Evolutionary conservation across 2,888 invertebrate species (phyloP).

Genomic region (Brachyptera putata): DNA sequence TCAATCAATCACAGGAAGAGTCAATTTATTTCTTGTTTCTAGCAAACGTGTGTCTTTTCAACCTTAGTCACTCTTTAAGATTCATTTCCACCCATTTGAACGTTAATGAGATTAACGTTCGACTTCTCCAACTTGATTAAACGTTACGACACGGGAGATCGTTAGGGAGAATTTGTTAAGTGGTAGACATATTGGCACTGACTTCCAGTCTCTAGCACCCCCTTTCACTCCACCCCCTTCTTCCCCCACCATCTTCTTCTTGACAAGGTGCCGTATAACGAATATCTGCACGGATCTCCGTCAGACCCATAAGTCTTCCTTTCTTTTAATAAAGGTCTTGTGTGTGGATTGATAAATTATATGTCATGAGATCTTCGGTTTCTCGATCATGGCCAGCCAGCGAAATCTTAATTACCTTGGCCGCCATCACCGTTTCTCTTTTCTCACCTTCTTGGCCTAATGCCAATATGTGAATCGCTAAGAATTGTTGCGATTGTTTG

Average conservation of each 20-base stretch:
- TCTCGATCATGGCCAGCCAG: conserved; percentile 16
- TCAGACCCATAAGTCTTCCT: conserved; percentile 50
- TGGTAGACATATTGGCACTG: conserved; percentile 25
- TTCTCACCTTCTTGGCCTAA: not conserved
- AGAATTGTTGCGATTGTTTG: conserved; percentile 2
- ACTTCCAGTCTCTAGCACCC: conserved; percentile 14
- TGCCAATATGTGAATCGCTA: not conserved
- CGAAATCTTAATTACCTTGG: conserved; percentile 26
- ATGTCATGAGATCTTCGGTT: conserved; percentile 32
- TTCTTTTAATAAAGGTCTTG: conserved; percentile 50
- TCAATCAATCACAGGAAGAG: conserved; percentile 14
- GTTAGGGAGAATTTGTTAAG: conserved; percentile 26
- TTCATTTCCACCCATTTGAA: conserved; percentile 8
- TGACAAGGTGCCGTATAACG: conserved; percentile 8
- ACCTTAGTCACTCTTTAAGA: conserved; percentile 6
- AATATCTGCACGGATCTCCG: conserved; percentile 8
- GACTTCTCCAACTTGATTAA: conserved; percentile 15
- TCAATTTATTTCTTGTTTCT: conserved; percentile 13
- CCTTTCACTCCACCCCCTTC: not conserved
- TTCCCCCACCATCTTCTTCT: conserved; percentile 4
- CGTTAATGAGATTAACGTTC: conserved; percentile 30
- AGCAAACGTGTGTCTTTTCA: not conserved
- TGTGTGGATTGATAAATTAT: conserved; percentile 47
- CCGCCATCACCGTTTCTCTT: conserved; percentile 11
- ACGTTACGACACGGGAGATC: conserved; percentile 22